Evolutionary conservation across 2,797 vertebrate genomes (phyloP).

Genomic region (Microchirus variegatus): DNA sequence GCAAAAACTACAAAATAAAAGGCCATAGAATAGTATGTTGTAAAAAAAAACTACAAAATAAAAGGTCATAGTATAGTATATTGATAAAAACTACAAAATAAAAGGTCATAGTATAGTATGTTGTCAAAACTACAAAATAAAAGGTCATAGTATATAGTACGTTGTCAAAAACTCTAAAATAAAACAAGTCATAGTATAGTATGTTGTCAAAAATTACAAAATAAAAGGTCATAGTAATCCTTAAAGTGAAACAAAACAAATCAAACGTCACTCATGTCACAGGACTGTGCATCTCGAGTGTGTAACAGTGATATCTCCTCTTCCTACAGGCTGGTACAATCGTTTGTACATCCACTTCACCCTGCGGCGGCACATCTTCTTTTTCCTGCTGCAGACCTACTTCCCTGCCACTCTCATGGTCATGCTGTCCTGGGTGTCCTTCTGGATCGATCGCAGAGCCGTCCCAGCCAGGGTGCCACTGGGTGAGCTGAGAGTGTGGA

Average conservation of each 20-base stretch:
- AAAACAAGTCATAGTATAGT: too few relatives aligned
- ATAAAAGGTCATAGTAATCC: conserved; percentile 16
- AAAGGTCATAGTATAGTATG: too few relatives aligned
- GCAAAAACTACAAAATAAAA: too few relatives aligned
- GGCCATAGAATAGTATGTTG: too few relatives aligned
- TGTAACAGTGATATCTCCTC: conserved; percentile 35
- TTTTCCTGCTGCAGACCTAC: conserved; percentile 98
- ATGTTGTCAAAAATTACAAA: too few relatives aligned
- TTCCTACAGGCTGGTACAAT: conserved; percentile 93
- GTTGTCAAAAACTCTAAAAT: too few relatives aligned
- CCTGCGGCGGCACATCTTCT: conserved; percentile 94
- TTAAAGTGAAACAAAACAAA: conserved; percentile 31
- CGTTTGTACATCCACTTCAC: conserved; percentile 98
- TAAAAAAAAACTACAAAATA: too few relatives aligned
- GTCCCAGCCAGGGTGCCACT: conserved; percentile 95
- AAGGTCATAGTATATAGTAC: too few relatives aligned
- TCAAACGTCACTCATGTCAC: conserved; percentile 2
- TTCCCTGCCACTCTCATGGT: conserved; percentile 96
- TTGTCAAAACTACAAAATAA: too few relatives aligned
- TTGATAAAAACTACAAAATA: too few relatives aligned
- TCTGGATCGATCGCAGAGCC: conserved; percentile 95
- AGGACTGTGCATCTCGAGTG: conserved; percentile 41
- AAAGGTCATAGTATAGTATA: too few relatives aligned
- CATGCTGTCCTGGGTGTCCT: conserved; percentile 98
- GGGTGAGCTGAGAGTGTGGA: conserved; percentile 71